Evolutionary conservation across 2,888 invertebrate species (phyloP).

Genomic region (Zygaena filipendulae): DNA sequence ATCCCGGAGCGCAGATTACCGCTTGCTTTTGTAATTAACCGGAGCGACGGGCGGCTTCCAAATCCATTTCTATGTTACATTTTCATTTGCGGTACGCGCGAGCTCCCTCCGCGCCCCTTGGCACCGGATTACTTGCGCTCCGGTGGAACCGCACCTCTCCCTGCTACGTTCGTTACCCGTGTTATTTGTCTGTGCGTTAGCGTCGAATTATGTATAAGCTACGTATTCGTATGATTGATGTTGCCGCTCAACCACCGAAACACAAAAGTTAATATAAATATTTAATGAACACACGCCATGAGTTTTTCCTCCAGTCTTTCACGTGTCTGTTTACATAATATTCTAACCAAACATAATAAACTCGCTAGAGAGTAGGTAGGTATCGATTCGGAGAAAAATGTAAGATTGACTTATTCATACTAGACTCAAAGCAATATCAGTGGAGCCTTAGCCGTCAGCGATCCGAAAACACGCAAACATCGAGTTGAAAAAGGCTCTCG

Average conservation of each 20-base stretch:
- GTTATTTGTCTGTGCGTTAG: constrained; percentile 27
- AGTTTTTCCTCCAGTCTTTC: constrained; percentile 28
- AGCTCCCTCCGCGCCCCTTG: constrained; percentile 31
- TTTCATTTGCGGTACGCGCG: constrained; percentile 64
- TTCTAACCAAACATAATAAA: constrained; percentile 43
- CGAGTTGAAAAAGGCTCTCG: constrained; percentile 66
- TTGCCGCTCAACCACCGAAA: constrained; percentile 2
- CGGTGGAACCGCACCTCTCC: constrained; percentile 35
- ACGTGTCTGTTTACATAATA: constrained; percentile 35
- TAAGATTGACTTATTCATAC: constrained; percentile 49
- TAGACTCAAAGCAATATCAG: constrained; percentile 55
- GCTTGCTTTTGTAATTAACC: constrained; percentile 70
- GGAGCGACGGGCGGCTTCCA: constrained; percentile 68
- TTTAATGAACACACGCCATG: constrained; percentile 18
- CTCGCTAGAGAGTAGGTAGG: constrained; percentile 34
- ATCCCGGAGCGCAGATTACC: constrained; percentile 69
- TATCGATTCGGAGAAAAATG: constrained; percentile 42
- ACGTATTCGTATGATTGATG: constrained; percentile 21
- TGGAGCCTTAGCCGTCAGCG: constrained; percentile 56
- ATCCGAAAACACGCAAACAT: constrained; percentile 67
- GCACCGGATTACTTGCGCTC: constrained; percentile 43
- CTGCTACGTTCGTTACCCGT: constrained; percentile 18
- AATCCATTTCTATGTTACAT: constrained; percentile 70
- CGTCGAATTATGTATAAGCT: constrained; percentile 21
- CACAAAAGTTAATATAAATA: background rate